Percentiles rank a stretch among this genome's conserved stretches.
phyloP scores from a whole-genome alignment of 2,797 vertebrate species.

The Sparus aurata region DNA sequence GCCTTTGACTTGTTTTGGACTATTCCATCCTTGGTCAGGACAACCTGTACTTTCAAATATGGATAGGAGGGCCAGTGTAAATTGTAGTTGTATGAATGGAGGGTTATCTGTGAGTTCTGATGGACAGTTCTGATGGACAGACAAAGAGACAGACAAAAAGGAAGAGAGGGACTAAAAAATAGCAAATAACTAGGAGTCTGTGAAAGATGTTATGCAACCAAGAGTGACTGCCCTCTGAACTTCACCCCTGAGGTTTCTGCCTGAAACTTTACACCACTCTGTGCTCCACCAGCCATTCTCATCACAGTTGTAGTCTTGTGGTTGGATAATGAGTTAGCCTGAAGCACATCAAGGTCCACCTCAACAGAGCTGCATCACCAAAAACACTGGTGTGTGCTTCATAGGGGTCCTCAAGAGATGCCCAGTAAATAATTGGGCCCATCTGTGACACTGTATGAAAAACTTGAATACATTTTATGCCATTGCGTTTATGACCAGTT shows the following conservation, averaged over 20 bases:
- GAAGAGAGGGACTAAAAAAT: background rate
- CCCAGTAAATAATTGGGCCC: background rate
- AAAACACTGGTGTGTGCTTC: constrained; percentile 9
- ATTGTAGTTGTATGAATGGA: background rate
- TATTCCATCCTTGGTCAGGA: constrained; percentile 16
- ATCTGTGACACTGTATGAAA: background rate
- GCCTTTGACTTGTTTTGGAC: constrained; percentile 57
- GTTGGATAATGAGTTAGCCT: constrained; percentile 20
- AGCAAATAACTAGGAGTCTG: constrained; percentile 9
- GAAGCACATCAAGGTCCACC: constrained; percentile 1
- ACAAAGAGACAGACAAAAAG: background rate
- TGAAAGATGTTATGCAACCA: constrained; percentile 51
- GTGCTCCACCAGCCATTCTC: background rate
- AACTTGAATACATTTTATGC: background rate
- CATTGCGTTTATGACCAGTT: too few relatives aligned
- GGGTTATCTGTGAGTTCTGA: constrained; percentile 6
- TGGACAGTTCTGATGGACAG: background rate
- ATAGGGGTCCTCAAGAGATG: constrained; percentile 19
- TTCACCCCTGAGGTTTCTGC: constrained; percentile 39
- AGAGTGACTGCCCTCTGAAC: constrained; percentile 54
- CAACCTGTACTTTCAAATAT: constrained; percentile 12
- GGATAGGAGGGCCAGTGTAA: constrained; percentile 19
- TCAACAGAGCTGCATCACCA: constrained; percentile 14
- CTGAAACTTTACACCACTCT: constrained; percentile 42
- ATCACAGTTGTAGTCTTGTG: constrained; percentile 30